Evolutionary conservation across 2,797 vertebrate species (phyloP).

Genomic region (Molossus molossus): DNA sequence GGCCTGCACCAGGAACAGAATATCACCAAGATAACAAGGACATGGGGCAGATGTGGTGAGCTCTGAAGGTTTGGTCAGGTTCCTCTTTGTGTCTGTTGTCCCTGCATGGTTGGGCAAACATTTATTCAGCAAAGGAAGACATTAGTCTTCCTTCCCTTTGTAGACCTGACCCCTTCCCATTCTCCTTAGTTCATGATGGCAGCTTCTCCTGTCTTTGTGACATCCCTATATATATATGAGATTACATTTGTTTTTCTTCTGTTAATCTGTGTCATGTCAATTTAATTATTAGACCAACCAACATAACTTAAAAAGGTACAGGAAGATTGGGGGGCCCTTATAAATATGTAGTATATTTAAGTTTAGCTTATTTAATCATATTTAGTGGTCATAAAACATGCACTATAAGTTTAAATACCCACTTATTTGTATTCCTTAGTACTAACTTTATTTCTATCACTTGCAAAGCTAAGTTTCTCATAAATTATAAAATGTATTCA

Average conservation of each 20-base stretch:
- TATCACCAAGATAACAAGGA: background rate
- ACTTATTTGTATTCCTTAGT: background rate
- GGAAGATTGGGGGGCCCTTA: background rate
- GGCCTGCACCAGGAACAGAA: background rate
- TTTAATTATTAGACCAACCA: background rate
- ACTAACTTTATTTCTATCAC: background rate
- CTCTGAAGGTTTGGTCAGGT: background rate
- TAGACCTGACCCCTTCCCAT: background rate
- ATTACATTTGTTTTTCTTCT: background rate
- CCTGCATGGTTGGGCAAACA: background rate
- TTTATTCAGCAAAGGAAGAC: background rate
- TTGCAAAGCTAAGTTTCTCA: background rate
- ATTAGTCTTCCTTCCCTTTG: background rate
- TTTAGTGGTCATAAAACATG: background rate
- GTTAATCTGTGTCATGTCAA: background rate
- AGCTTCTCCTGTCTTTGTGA: background rate
- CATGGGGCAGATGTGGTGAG: background rate
- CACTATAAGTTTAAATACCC: background rate
- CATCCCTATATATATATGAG: background rate
- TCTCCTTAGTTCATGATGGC: background rate
- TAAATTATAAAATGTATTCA: slow-evolving; percentile 34
- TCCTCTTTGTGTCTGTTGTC: background rate
- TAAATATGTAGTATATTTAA: background rate
- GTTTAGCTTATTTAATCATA: background rate
- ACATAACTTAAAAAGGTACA: background rate